Percentiles rank a stretch among this genome's conserved stretches.
Conservation (phyloP, 2,888 invertebrate species). For the Drosophila acutilabella region DNA sequence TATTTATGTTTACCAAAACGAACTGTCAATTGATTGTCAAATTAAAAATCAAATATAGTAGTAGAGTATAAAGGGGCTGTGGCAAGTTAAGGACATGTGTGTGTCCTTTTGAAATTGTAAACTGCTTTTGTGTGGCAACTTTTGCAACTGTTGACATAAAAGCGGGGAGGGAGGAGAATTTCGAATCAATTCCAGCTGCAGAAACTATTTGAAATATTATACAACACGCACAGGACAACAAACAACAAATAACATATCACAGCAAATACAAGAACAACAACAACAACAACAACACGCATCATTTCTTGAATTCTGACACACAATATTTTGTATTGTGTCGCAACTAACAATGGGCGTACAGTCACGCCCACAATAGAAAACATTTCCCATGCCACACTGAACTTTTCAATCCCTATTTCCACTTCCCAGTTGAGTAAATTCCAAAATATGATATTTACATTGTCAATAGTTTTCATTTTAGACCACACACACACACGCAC, state of each 20-base stretch:
- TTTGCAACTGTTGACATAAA: constrained; percentile 49
- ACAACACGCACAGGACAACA: constrained; percentile 45
- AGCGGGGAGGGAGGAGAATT: constrained; percentile 14
- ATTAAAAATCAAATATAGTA: constrained; percentile 69
- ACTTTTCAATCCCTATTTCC: not conserved
- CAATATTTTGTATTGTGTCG: constrained; percentile 64
- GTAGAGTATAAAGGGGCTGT: constrained; percentile 6
- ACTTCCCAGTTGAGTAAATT: constrained; percentile 48
- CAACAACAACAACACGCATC: constrained; percentile 36
- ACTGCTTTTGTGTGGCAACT: constrained; percentile 70
- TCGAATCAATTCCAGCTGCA: constrained; percentile 63
- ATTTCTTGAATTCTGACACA: constrained; percentile 67
- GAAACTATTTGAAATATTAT: constrained; percentile 73
- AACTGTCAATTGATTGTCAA: constrained; percentile 82
- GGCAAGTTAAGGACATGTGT: constrained; percentile 28
- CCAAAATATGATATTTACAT: constrained; percentile 74
- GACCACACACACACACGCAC: constrained; percentile 9
- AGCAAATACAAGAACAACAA: not conserved
- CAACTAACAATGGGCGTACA: constrained; percentile 30
- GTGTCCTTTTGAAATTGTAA: constrained; percentile 65
- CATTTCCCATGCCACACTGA: constrained; percentile 31
- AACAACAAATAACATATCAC: constrained; percentile 15
- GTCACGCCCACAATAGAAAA: constrained; percentile 49
- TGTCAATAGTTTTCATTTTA: constrained; percentile 73
- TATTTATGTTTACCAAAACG: constrained; percentile 73